Percentiles rank a stretch among this genome's conserved stretches.
These are phyloP conservation scores for Artemisiospiza belli DNA, from an alignment of 2,113 vertebrate species.

Conservation along the genomic window DNA sequence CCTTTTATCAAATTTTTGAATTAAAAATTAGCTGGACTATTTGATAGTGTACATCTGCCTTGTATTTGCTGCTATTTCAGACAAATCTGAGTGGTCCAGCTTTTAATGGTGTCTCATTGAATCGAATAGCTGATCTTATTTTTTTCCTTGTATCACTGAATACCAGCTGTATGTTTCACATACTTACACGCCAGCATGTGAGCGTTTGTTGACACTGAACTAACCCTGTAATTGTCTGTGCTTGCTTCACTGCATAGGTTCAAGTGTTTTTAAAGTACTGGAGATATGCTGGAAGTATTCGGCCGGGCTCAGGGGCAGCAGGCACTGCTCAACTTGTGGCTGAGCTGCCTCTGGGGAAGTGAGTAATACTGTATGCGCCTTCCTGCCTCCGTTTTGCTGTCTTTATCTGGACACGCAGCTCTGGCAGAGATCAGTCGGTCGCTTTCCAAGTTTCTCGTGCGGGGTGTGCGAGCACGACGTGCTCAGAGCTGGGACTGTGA, in stretches of 20 bases:
- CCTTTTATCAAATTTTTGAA: not conserved
- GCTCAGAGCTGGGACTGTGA: not conserved
- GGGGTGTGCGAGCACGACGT: not conserved
- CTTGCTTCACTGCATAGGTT: not conserved
- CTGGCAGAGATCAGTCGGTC: not conserved
- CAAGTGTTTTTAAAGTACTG: not conserved
- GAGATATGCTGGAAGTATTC: not conserved
- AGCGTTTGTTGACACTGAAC: not conserved
- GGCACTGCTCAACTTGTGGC: not conserved
- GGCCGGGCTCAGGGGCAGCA: not conserved
- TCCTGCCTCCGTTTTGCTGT: not conserved
- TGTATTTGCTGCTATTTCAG: not conserved
- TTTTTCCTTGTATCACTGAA: not conserved
- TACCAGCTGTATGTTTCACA: not conserved
- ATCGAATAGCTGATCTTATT: not conserved
- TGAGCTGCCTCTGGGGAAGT: not conserved
- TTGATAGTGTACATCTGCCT: not conserved
- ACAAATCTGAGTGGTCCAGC: not conserved
- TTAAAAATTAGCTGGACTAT: not conserved
- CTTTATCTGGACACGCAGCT: not conserved
- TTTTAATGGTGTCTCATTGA: not conserved
- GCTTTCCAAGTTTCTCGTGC: not conserved
- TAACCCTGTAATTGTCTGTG: not conserved
- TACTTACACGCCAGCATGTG: not conserved
- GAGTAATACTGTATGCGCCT: not conserved